Evolutionary conservation across 1,140 invertebrate species (phyloP), one percentile per base, ranked within the genome.

Genomic region (Hirudo medicinalis): DNA sequence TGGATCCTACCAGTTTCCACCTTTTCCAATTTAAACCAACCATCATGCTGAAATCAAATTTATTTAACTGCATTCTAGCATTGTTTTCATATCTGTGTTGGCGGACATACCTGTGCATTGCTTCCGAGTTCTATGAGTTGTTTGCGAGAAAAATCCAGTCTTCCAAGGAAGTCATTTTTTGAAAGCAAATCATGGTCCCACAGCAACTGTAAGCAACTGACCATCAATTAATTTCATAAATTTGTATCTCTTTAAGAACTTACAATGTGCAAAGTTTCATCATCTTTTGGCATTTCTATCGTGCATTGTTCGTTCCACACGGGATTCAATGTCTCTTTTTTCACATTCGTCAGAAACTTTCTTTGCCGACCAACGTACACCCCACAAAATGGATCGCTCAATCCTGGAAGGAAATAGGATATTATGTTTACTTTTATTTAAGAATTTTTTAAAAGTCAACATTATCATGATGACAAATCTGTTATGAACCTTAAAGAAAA

Each of bases 261-360:
- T 77, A 86, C 85, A 71, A 86, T 81, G 73, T 85, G 83, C 55
- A 86, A 77, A 71, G 78, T 77, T 75, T 83, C 82, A 5, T 74
- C 75, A 22, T 78, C 76, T 72, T 80, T 79, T 19, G 81, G 84
- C 29, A 86, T 75, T 67, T 84, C 83, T 75, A 84, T 82, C 15
- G 85, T 85, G 2, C 84, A 82, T 72, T 79, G 83, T 74, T 86
- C 85, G 74, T 86, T 84, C 85, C 85, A 86, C 53, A 81, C 82
- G 8, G 85, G 85, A 75, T 84, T 83, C 67, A 86, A 75, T 0
- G 85, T 86, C 73, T 86, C 86, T 76, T 86, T 86, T 72, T 85
- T 85, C 8, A 86, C 82, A 67, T 79, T 81, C 25, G 84, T 84
- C 63, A 83, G 84, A 75, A 85, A 86, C 67, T 85, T 81, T 22